Evolutionary conservation across 2,888 invertebrate species (phyloP).

Genomic region (Oligia strigilis): DNA sequence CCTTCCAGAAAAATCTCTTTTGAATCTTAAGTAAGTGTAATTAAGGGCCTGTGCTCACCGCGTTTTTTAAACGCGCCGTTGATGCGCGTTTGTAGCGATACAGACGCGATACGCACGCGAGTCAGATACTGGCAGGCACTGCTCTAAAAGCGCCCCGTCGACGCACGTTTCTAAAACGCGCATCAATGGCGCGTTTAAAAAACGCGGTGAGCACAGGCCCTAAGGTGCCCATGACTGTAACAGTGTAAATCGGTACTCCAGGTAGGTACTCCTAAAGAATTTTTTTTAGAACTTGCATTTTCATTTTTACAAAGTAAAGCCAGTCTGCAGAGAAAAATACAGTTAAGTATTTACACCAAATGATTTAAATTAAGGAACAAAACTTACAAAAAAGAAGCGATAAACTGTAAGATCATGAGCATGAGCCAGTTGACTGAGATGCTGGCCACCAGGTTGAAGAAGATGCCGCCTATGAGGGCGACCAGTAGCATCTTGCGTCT

Average conservation of each 20-base stretch:
- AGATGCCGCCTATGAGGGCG: conserved; percentile 72
- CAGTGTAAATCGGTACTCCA: background rate
- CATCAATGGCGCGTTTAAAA: too few species aligned
- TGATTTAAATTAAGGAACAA: conserved; percentile 40
- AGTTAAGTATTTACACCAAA: background rate
- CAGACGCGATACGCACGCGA: too few species aligned
- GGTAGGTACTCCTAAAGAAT: background rate
- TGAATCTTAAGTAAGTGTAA: background rate
- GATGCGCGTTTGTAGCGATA: too few species aligned
- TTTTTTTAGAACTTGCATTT: background rate
- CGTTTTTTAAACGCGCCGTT: too few species aligned
- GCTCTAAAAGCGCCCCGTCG: too few species aligned
- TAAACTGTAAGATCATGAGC: conserved; percentile 80
- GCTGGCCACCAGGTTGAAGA: conserved; percentile 79
- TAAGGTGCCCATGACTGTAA: background rate
- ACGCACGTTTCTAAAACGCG: too few species aligned
- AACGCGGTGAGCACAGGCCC: too few species aligned
- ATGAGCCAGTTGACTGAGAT: conserved; percentile 85
- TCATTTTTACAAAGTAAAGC: background rate
- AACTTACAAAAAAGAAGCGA: conserved; percentile 80
- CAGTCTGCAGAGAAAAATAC: background rate
- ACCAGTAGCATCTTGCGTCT: conserved; percentile 77
- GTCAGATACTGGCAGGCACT: too few species aligned
- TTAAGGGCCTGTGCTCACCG: too few species aligned
- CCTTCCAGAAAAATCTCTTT: too few species aligned